A percentile compares a stretch with the other conserved stretches of the same genome.
These are phyloP conservation scores for Protaetia brevitarsis DNA, from an alignment of 1,140 invertebrate genomes.

Conservation along the genomic window DNA sequence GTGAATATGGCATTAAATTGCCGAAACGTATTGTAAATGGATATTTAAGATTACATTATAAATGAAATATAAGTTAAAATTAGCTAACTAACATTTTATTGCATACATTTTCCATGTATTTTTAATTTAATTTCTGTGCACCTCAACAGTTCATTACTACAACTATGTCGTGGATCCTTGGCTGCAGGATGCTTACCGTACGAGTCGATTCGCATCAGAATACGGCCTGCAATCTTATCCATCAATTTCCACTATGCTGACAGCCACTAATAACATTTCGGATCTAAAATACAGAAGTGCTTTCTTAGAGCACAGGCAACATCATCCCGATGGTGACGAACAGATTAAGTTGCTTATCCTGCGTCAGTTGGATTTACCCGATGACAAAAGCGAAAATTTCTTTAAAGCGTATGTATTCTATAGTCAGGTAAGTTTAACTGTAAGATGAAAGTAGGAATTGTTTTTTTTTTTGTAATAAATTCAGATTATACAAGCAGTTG, in stretches of 20 bases:
- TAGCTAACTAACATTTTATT: neutral
- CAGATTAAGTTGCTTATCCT: constrained; percentile 60
- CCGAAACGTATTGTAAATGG: no score
- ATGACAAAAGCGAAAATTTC: constrained; percentile 51
- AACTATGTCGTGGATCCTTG: constrained; percentile 82
- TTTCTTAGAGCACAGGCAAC: constrained; percentile 75
- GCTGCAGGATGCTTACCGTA: constrained; percentile 72
- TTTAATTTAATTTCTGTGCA: constrained; percentile 58
- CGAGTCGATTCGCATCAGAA: constrained; percentile 87
- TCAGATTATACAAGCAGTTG: constrained; percentile 83
- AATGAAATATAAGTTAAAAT: no score
- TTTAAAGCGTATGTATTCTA: constrained; percentile 64
- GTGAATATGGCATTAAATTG: no score
- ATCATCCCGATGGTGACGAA: constrained; percentile 68
- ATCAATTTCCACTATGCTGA: constrained; percentile 59
- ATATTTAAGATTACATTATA: no score
- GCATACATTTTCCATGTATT: constrained; percentile 42
- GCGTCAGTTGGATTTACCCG: constrained; percentile 59
- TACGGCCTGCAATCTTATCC: constrained; percentile 93
- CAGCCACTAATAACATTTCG: constrained; percentile 50
- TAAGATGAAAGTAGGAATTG: neutral
- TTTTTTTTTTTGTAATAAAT: constrained; percentile 10
- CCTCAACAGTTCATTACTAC: constrained; percentile 95
- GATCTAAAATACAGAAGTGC: constrained; percentile 63
- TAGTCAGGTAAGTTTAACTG: constrained; percentile 59